Evolutionary conservation across 2,888 invertebrate genomes (phyloP), one percentile per base, ranked within the genome.

Genomic region (Sisyra terminalis): DNA sequence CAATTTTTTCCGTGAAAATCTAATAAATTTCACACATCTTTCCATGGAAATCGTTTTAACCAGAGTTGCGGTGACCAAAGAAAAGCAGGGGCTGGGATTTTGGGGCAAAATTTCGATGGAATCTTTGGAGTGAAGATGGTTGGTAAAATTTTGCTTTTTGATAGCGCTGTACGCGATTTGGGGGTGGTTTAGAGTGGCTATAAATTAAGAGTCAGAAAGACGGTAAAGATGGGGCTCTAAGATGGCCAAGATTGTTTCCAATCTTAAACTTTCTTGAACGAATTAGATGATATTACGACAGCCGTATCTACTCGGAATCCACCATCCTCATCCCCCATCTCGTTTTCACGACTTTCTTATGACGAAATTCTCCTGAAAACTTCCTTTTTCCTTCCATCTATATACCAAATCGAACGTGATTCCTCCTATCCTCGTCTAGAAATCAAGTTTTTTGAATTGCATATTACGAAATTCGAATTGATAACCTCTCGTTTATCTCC

Each of bases 191-290:
- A 39, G 39, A 39, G 40, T 40, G 40, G 40, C 31, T 14, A 40
- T 40, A 40, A 40, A 40, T 40, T 40, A 40, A 31, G 17, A 40
- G 15, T 40, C 40, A 14, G 30, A 29, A 17, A 40, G 30, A 31
- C 24, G 34, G 11, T 30, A 13, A 40, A 40, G 40, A 40, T 40
- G 40, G 40, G 40, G 40, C 14, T 40, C 40, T 40, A 40, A 40
- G 40, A 40, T 40, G 40, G 40, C 30, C 40, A 40, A 30, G 40
- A 40, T 40, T 40, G 40, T 31, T 40, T 40, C 30, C 40, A 40
- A 40, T 40, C 40, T 40, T 15, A 40, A 40, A 40, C 30, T 40
- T 40, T 40, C 40, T 16, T 31, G 40, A 40, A 40, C 40, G 40
- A 40, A 40, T 40, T 40, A 40, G 30, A 40, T 40, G 13, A 17